phyloP scores from a whole-genome alignment of 2,888 invertebrate genomes.

The Tenthredo livida region DNA sequence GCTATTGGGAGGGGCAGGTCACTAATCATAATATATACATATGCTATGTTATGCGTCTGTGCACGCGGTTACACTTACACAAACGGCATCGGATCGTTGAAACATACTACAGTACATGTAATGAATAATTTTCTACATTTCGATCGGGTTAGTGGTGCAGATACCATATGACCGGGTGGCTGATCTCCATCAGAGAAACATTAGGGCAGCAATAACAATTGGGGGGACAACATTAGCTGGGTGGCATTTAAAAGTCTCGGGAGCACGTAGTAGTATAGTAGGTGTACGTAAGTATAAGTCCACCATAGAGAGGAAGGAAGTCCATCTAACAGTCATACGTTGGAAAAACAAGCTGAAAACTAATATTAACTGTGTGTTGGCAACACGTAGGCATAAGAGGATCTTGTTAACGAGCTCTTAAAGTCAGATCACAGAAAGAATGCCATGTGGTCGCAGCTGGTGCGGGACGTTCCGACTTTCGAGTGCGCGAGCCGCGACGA shows the following conservation, averaged over 20 bases:
- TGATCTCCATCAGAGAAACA: slow-evolving; percentile 40
- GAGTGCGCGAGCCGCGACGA: slow-evolving; percentile 47
- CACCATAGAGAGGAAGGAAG: slow-evolving; percentile 59
- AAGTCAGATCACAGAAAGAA: slow-evolving; percentile 74
- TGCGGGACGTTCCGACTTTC: slow-evolving; percentile 58
- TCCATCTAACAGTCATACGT: slow-evolving; percentile 66
- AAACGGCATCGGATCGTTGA: background rate
- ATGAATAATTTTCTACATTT: background rate
- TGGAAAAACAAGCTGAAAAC: slow-evolving; percentile 76
- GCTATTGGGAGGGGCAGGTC: background rate
- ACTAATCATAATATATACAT: background rate
- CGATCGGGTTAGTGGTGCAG: slow-evolving; percentile 1
- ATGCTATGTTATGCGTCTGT: background rate
- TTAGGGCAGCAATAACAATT: slow-evolving; percentile 56
- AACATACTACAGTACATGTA: background rate
- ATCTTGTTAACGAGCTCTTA: slow-evolving; percentile 77
- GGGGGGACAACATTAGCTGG: slow-evolving; percentile 58
- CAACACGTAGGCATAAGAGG: slow-evolving; percentile 72
- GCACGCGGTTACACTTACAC: background rate
- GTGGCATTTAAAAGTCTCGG: slow-evolving; percentile 54
- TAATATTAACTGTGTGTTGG: slow-evolving; percentile 77
- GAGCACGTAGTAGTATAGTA: slow-evolving; percentile 55
- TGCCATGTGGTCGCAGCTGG: slow-evolving; percentile 76
- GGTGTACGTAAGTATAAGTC: slow-evolving; percentile 28
- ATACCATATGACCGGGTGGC: background rate